Percentiles rank a stretch among this genome's conserved stretches.
Conservation (phyloP, 2,888 invertebrate genomes). For the Drosophila fungiperda region DNA sequence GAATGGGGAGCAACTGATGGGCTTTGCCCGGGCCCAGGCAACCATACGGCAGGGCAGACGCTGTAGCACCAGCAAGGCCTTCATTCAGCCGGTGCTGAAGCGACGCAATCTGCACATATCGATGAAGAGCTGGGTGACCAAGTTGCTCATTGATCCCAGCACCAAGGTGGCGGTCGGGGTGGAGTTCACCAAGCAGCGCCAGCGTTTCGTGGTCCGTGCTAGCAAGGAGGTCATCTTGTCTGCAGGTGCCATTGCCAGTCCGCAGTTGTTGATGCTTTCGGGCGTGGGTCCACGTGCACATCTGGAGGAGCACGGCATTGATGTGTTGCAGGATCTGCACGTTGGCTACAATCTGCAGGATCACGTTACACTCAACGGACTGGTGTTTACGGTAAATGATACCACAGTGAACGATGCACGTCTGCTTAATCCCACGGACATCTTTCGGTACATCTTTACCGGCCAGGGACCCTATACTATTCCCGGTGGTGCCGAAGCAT, state of each 20-base stretch:
- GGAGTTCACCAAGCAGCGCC: constrained; percentile 88
- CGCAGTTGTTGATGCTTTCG: constrained; percentile 94
- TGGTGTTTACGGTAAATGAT: constrained; percentile 90
- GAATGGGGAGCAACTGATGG: constrained; percentile 88
- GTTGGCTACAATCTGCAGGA: constrained; percentile 94
- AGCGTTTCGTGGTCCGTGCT: constrained; percentile 86
- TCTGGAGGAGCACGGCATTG: constrained; percentile 87
- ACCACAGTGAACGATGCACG: constrained; percentile 88
- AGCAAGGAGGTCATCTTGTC: constrained; percentile 91
- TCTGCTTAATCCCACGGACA: constrained; percentile 86
- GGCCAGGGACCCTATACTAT: constrained; percentile 90
- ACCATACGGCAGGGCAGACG: constrained; percentile 90
- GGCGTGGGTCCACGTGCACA: constrained; percentile 91
- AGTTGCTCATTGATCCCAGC: constrained; percentile 88
- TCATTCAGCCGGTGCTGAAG: constrained; percentile 88
- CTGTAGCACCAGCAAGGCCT: constrained; percentile 93
- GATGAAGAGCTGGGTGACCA: constrained; percentile 89
- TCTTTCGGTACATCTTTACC: constrained; percentile 87
- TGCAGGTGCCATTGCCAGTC: constrained; percentile 93
- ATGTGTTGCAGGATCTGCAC: constrained; percentile 88
- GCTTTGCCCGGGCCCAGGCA: constrained; percentile 90
- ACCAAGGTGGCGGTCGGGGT: constrained; percentile 89
- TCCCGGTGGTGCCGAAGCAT: constrained; percentile 91
- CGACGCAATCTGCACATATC: constrained; percentile 90
- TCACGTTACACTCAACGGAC: constrained; percentile 90